Evolutionary conservation across 2,113 vertebrate genomes (phyloP).

Genomic region (Axis porcinus): DNA sequence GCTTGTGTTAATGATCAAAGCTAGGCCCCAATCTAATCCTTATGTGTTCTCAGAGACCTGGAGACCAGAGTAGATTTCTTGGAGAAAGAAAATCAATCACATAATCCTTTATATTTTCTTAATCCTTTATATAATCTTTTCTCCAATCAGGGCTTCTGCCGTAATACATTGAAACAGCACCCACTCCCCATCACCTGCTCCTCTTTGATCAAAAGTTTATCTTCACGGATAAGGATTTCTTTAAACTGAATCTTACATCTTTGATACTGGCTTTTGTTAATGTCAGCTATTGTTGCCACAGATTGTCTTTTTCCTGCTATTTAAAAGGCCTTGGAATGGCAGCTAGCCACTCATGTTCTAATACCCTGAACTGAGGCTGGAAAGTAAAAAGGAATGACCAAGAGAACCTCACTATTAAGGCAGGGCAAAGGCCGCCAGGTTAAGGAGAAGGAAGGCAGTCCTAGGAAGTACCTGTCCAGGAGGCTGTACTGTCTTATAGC

Average conservation of each 20-base stretch:
- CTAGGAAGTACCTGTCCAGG: not conserved
- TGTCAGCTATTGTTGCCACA: not conserved
- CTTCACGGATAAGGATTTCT: not conserved
- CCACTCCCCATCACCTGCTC: not conserved
- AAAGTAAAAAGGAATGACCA: not conserved
- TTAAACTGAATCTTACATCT: conserved; percentile 7
- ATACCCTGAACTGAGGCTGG: not conserved
- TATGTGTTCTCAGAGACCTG: conserved; percentile 33
- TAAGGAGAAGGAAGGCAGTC: not conserved
- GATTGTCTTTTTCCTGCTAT: not conserved
- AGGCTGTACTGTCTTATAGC: not conserved
- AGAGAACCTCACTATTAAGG: not conserved
- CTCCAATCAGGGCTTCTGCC: not conserved
- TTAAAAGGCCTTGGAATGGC: not conserved
- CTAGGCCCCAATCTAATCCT: conserved; percentile 5
- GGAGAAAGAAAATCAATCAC: not conserved
- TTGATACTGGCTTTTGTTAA: not conserved
- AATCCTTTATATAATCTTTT: not conserved
- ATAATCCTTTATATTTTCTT: conserved; percentile 24
- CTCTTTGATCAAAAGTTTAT: not conserved
- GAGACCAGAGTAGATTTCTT: conserved; percentile 28
- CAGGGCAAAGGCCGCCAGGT: not conserved
- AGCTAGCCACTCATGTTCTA: not conserved
- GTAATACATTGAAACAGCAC: not conserved
- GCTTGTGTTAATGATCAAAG: conserved; percentile 38